These are phyloP conservation scores for Ceryle rudis DNA, from an alignment of 2,797 vertebrate species.

Conservation along the genomic window DNA sequence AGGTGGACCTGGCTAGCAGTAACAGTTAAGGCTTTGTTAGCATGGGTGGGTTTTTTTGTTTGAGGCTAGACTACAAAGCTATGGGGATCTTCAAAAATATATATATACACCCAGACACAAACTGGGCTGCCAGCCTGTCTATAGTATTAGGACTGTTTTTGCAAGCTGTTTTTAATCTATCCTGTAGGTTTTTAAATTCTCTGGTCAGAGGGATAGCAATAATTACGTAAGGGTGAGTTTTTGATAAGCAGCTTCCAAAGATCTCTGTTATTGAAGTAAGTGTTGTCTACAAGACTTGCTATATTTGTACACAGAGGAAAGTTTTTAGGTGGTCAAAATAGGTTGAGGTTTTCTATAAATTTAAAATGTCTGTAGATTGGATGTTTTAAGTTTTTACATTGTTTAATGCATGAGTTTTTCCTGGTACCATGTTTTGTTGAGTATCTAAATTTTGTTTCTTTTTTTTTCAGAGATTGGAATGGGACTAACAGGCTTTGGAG, in stretches of 20 bases:
- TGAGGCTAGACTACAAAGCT: background rate
- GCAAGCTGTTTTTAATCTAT: background rate
- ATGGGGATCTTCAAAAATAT: background rate
- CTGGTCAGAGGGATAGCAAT: background rate
- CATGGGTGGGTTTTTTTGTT: background rate
- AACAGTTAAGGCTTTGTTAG: background rate
- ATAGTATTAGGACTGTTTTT: fast-evolving
- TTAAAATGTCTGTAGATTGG: background rate
- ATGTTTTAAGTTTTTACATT: fast-evolving
- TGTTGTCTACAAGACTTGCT: background rate
- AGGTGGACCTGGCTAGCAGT: background rate
- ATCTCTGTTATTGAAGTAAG: background rate
- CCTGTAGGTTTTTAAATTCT: background rate
- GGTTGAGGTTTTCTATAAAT: background rate
- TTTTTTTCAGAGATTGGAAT: constrained; percentile 92
- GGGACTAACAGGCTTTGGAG: constrained; percentile 95
- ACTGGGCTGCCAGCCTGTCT: background rate
- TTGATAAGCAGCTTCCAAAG: background rate
- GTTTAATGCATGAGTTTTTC: background rate
- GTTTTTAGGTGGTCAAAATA: background rate
- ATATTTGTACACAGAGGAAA: background rate
- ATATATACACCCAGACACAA: fast-evolving
- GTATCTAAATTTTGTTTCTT: constrained; percentile 24
- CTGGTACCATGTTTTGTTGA: background rate
- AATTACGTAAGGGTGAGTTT: background rate